Base-by-base conservation (phyloP, 2,113 vertebrate species). In the Pituophis catenifer region DNA sequence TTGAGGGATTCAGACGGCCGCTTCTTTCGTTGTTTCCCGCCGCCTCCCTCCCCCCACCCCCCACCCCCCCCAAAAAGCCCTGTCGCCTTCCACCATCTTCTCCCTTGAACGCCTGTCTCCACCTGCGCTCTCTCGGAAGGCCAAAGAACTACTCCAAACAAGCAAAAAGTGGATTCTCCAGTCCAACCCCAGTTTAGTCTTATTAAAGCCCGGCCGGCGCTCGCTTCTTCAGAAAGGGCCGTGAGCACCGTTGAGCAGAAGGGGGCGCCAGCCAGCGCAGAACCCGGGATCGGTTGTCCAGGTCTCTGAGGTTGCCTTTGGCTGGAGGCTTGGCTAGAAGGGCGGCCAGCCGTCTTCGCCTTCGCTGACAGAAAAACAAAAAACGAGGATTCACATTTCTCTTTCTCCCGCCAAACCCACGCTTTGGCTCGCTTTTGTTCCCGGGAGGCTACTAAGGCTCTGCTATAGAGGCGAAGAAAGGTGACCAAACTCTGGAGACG, bases 401-500 rank as follows among this genome's bases (percentile, higher is more conserved):
- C 70, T 3, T 92, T 88, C 87, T 8, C 53, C 53, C 75, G 7
- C 89, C 90, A 59, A 65, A n/a, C 89, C 57, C 55, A n/a, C 15
- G 62, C 48, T 15, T 23, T 23, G 1, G 55, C 81, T 1, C 81
- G 24, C 90, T 86, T 59, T 59, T 86, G 54, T 91, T 33, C 38
- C 75, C 38, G 2, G 13, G 8, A 12, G 53, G n/a, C 52, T 8
- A 24, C 12, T n/a, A 70, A 21, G 90, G 52, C 70, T 57, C 53
- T 81, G 38, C 54, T 0, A 19, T 1, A 81, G 52, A 81, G 52
- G 89, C 29, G 50, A 93, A 81, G 85, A 95, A 92, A 90, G 87
- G 92, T 93, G 95, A 92, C 88, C 85, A 94, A 9, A 53, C 86
- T 59, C 85, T n/a, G 95, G 96, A 94, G 94, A 95, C 96, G 97